Percentiles rank a stretch among this genome's conserved stretches.
phyloP scores from a whole-genome alignment of 2,888 invertebrate genomes.

The Pammene aurita region DNA sequence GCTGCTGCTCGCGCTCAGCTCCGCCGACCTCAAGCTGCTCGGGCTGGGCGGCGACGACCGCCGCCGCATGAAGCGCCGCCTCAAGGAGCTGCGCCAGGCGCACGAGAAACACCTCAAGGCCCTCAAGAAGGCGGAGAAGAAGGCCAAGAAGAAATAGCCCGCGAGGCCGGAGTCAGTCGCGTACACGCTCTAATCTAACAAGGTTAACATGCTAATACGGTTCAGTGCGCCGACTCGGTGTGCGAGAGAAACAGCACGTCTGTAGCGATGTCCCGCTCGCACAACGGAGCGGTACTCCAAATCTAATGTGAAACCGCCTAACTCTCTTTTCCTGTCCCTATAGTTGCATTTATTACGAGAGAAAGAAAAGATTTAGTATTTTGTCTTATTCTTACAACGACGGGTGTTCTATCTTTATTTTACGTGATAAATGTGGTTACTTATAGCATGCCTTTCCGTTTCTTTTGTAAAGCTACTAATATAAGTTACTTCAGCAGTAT shows the following conservation, averaged over 20 bases:
- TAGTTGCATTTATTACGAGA: neutral
- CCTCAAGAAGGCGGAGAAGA: slow-evolving; percentile 93
- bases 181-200: neutral
- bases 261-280: too few species aligned
- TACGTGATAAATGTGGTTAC: neutral
- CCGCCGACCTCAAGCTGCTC: slow-evolving; percentile 94
- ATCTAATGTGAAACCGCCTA: too few species aligned
- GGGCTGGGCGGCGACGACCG: slow-evolving; percentile 92
- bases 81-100: slow-evolving; percentile 91
- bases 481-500: neutral
- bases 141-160: slow-evolving; percentile 87
- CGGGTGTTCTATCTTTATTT: neutral
- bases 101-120: slow-evolving; percentile 95
- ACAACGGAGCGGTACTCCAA: too few species aligned
- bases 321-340: neutral
- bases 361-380: neutral
- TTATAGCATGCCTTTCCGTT: neutral
- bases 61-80: slow-evolving; percentile 89
- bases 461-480: too few species aligned
- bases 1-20: slow-evolving; percentile 93
- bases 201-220: too few species aligned
- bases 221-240: too few species aligned
- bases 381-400: neutral
- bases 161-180: slow-evolving; percentile 14
- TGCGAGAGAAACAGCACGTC: too few species aligned